phyloP scores from a whole-genome alignment of 2,113 vertebrate species.

The Etia nguti region DNA sequence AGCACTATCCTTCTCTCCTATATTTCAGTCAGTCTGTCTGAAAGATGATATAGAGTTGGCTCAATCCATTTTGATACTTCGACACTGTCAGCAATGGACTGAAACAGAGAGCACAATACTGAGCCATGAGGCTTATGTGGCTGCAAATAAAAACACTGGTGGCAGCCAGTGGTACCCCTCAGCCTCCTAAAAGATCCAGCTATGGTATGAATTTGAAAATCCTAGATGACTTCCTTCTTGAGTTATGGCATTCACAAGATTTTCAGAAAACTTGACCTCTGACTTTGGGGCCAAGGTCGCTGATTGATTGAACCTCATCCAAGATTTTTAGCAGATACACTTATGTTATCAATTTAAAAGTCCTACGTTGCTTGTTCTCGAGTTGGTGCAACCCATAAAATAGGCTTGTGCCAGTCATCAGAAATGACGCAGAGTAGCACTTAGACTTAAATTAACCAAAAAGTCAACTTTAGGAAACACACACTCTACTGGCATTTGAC shows the following conservation, averaged over 20 bases:
- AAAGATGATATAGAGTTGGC: not conserved
- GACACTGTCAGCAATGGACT: not conserved
- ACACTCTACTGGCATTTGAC: not conserved
- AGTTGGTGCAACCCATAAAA: not conserved
- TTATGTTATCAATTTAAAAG: not conserved
- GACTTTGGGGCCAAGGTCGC: not conserved
- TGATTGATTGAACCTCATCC: not conserved
- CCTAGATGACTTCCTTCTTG: not conserved
- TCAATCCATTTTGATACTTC: not conserved
- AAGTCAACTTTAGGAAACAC: not conserved
- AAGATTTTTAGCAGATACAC: rapidly evolving
- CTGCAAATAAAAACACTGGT: not conserved
- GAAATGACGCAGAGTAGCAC: not conserved
- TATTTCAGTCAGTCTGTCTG: not conserved
- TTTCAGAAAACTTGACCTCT: not conserved
- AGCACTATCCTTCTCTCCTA: constrained; percentile 16
- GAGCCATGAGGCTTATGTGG: not conserved
- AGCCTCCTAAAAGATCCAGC: not conserved
- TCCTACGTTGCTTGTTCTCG: not conserved
- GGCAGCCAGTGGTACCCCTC: not conserved
- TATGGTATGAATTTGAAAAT: not conserved
- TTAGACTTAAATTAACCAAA: not conserved
- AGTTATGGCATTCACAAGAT: not conserved
- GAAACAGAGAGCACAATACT: not conserved
- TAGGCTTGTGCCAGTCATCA: not conserved